Percentiles rank a stretch among this genome's conserved stretches.
Conservation (phyloP, 2,797 vertebrate species). For the Tolypeutes matacus region DNA sequence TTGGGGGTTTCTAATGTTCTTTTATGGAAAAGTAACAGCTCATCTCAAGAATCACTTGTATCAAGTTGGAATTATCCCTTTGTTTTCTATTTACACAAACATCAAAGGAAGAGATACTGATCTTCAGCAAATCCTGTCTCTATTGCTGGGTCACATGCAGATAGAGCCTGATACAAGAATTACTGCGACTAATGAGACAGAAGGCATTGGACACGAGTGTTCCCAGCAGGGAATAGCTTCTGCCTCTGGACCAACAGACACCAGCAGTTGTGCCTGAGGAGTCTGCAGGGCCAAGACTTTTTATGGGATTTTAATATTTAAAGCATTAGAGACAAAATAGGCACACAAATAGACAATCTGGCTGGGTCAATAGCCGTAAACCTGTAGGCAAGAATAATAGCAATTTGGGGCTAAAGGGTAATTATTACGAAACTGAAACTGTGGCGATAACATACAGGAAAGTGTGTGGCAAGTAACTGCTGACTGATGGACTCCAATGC, state of each 20-base stretch:
- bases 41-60: background rate
- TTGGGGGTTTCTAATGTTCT: background rate
- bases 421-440: background rate
- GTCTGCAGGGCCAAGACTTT: background rate
- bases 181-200: background rate
- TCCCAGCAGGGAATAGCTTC: background rate
- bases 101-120: background rate
- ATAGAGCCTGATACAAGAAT: background rate
- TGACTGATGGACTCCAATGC: background rate
- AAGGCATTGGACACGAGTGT: background rate
- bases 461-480: background rate
- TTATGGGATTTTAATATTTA: background rate
- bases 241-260: background rate
- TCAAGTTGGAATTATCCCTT: background rate
- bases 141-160: background rate
- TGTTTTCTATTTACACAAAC: background rate
- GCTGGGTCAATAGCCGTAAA: background rate
- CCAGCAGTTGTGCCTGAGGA: background rate
- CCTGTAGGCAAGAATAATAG: background rate
- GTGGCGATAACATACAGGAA: background rate
- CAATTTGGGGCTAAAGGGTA: background rate
- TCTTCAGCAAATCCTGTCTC: background rate
- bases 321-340: background rate
- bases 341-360: background rate
- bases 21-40: background rate